These are phyloP conservation scores for Coregonus suidteri DNA, from an alignment of 2,797 vertebrate genomes.

Conservation along the genomic window DNA sequence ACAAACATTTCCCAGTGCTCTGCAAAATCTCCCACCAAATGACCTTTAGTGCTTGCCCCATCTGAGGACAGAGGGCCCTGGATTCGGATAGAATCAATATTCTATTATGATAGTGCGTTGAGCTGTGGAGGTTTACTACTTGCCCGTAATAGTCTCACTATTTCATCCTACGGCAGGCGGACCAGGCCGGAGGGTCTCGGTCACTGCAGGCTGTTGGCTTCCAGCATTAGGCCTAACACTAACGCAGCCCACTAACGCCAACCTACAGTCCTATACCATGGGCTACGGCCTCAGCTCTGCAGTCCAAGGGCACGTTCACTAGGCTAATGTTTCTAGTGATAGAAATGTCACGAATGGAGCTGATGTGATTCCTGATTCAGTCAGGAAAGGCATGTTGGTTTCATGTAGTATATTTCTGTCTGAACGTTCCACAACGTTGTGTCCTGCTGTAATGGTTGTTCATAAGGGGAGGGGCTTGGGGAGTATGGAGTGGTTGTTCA, in stretches of 20 bases:
- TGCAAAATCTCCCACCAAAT: constrained; percentile 71
- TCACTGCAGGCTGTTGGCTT: constrained; percentile 71
- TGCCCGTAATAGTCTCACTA: constrained; percentile 81
- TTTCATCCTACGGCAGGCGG: constrained; percentile 80
- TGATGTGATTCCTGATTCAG: neutral
- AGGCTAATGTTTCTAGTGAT: neutral
- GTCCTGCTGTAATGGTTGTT: constrained; percentile 47
- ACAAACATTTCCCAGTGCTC: constrained; percentile 17
- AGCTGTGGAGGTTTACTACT: constrained; percentile 81
- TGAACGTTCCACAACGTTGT: neutral
- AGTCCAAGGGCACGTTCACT: neutral
- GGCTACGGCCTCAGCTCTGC: neutral
- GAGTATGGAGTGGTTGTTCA: too few relatives aligned
- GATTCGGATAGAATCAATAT: constrained; percentile 95
- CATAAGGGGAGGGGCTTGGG: constrained; percentile 30
- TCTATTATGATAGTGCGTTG: constrained; percentile 88
- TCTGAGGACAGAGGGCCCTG: constrained; percentile 82
- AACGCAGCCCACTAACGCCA: constrained; percentile 48
- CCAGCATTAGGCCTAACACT: constrained; percentile 74
- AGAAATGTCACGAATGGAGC: neutral
- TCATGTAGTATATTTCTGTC: neutral
- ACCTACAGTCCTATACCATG: neutral
- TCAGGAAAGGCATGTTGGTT: neutral
- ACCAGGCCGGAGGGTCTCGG: neutral
- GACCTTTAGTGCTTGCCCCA: constrained; percentile 87